These are phyloP conservation scores for Pteria penguin DNA, from an alignment of 2,888 invertebrate genomes.

Conservation along the genomic window DNA sequence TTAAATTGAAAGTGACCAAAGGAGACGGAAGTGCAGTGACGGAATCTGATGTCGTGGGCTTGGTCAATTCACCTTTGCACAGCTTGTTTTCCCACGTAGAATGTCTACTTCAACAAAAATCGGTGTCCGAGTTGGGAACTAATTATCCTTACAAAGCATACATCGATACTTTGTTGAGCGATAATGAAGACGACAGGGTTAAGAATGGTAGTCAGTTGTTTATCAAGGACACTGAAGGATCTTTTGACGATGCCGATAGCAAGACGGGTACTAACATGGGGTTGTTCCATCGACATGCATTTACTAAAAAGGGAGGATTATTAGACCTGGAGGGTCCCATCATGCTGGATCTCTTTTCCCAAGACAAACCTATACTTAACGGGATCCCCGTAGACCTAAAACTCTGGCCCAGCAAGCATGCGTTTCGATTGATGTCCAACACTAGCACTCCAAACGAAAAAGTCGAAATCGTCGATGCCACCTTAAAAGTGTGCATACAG, in stretches of 20 bases:
- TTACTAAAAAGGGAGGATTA: slow-evolving; percentile 22
- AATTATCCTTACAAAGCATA: slow-evolving; percentile 47
- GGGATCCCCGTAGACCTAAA: slow-evolving; percentile 38
- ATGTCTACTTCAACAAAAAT: slow-evolving; percentile 37
- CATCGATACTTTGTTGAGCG: slow-evolving; percentile 28
- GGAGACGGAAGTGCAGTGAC: slow-evolving; percentile 5
- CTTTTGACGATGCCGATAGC: slow-evolving; percentile 21
- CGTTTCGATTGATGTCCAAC: slow-evolving; percentile 35
- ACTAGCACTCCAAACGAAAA: neutral
- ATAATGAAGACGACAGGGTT: slow-evolving; percentile 19
- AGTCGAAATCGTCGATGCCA: neutral
- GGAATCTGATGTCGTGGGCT: slow-evolving; percentile 4
- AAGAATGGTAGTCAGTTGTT: slow-evolving; percentile 27
- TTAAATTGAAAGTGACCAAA: slow-evolving; percentile 17
- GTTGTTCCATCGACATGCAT: neutral
- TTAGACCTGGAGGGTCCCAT: slow-evolving; percentile 37
- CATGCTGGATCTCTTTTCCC: slow-evolving; percentile 39
- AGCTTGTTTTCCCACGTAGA: slow-evolving; percentile 37
- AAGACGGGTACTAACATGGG: slow-evolving; percentile 34
- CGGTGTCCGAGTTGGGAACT: slow-evolving; percentile 14
- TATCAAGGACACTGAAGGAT: slow-evolving; percentile 35
- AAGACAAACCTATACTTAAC: slow-evolving; percentile 35
- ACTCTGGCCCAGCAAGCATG: slow-evolving; percentile 30
- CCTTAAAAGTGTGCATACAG: neutral
- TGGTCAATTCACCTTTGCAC: slow-evolving; percentile 35